Percentiles rank a stretch among this genome's conserved stretches.
Evolutionary conservation across 2,113 vertebrate species (phyloP).

Genomic region (Sigmodon hispidus): DNA sequence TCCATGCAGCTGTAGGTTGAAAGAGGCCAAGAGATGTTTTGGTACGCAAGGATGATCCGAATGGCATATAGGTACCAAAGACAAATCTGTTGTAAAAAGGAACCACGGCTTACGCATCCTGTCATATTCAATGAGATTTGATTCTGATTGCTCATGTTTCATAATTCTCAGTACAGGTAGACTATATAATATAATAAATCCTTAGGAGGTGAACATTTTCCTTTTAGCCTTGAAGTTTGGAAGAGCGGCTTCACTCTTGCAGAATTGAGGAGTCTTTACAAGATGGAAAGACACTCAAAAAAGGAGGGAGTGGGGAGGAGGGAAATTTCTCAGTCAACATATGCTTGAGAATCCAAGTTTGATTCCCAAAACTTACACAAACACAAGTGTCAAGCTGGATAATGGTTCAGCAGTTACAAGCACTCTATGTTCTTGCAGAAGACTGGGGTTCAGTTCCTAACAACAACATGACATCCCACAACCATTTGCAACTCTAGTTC

Average conservation of each 20-base stretch:
- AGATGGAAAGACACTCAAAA: background rate
- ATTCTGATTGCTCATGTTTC: background rate
- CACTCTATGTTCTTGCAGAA: background rate
- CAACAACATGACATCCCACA: background rate
- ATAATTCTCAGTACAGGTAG: background rate
- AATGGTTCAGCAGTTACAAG: background rate
- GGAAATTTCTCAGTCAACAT: background rate
- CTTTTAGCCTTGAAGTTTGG: background rate
- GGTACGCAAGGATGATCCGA: accelerated
- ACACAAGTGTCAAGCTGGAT: background rate
- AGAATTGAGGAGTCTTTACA: background rate
- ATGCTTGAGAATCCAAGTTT: background rate
- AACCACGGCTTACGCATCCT: background rate
- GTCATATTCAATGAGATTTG: background rate
- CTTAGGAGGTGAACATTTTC: background rate
- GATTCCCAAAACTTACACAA: background rate
- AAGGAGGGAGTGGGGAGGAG: background rate
- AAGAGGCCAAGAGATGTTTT: background rate
- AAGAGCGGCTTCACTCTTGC: background rate
- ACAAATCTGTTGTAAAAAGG: background rate
- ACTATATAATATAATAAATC: background rate
- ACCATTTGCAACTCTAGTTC: background rate
- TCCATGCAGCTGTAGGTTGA: background rate
- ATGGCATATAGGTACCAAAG: background rate
- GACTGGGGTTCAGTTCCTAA: background rate